Evolutionary conservation across 2,113 vertebrate genomes (phyloP), one percentile per base, ranked within the genome.

Genomic region (Corythaeola cristata): DNA sequence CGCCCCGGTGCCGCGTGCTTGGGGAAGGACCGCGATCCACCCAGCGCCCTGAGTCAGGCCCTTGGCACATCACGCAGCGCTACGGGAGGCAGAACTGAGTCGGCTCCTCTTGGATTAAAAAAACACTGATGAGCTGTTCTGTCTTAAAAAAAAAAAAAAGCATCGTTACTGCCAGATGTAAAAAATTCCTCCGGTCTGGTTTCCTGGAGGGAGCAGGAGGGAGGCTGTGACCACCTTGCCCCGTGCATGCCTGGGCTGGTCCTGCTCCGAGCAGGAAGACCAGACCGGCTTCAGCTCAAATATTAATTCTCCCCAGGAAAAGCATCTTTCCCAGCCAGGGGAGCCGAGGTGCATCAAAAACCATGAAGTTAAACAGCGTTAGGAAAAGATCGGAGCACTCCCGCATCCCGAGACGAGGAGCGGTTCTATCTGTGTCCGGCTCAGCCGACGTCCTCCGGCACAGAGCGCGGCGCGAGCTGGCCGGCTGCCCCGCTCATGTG

Each of bases 331-430:
- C 6, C 3, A 2, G 60, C 66, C 28, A 2, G n/a, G 55, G 24
- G 23, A 82, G 41, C 41, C 1, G 4, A 28, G 35, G 35, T 8
- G 41, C 27, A 24, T 24, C 74, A 35, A 35, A 73, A 13, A 9
- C 3, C 8, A 0, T 0, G 30, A 3, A 16, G 33, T 5, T 23
- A 8, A 15, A 32, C 0, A 2, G 39, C n/a, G 21, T 0, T 8
- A 9, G 13, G 66, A 12, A 12, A 19, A 44, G 27, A 19, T 11
- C 11, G 47, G 1, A 17, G 60, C 6, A 1, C 21, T 37, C 15
- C 71, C 3, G 35, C 11, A 3, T 22, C n/a, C 22, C 0, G 3
- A 52, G 72, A 12, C 60, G 78, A n/a, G 39, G 15, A 80, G 52
- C 3, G 2, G 56, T 21, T 64, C 4, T n/a, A 17, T n/a, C 89